phyloP scores from a whole-genome alignment of 2,888 invertebrate genomes.

The Callinectes sapidus region DNA sequence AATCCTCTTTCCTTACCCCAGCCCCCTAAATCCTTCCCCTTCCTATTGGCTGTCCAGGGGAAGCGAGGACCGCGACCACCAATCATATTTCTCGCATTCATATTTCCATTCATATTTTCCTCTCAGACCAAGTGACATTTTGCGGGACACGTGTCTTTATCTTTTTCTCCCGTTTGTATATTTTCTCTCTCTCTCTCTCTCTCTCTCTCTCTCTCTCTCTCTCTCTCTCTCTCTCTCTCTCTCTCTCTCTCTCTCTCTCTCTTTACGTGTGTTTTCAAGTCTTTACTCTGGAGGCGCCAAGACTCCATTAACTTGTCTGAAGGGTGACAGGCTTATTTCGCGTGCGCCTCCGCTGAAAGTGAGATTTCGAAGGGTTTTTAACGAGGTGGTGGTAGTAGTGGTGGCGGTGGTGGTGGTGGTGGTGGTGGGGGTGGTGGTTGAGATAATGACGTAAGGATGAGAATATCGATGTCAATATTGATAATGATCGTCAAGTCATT shows the following conservation, averaged over 20 bases:
- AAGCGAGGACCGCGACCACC: neutral
- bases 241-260: neutral
- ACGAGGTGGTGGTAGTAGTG: neutral
- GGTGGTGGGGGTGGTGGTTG: too few species aligned
- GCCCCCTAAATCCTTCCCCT: neutral
- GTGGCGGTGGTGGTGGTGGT: neutral
- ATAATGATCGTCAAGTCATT: neutral
- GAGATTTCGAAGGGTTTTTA: neutral
- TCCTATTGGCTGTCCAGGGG: neutral
- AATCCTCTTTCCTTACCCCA: neutral
- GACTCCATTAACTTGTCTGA: neutral
- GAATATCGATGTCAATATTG: neutral
- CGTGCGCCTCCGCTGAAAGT: too few species aligned
- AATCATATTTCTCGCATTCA: neutral
- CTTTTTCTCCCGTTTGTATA: neutral
- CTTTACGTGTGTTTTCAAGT: neutral
- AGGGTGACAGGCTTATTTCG: neutral
- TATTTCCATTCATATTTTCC: neutral
- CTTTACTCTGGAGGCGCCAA: neutral
- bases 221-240: neutral
- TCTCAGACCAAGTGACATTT: neutral
- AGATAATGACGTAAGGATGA: too few species aligned
- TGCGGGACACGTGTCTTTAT: neutral
- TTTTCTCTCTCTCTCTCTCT: neutral
- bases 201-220: neutral